Evolutionary conservation across 2,888 invertebrate genomes (phyloP), one percentile per base, ranked within the genome.

Genomic region (Invenusta paracnida): DNA sequence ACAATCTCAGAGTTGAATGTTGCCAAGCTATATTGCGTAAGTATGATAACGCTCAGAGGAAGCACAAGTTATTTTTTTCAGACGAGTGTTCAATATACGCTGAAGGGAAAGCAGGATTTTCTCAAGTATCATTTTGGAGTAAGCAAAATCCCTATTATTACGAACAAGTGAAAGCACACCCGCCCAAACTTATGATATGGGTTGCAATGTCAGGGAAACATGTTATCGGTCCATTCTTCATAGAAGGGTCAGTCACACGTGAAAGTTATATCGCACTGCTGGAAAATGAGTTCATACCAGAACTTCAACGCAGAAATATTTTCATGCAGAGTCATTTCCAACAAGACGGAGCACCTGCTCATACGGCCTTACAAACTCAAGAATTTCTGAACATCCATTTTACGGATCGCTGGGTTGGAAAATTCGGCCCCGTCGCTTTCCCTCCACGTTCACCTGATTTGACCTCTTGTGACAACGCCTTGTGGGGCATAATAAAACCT

Each of bases 31-130:
- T 79, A 28, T 79, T 79, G n/a, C 25, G 28, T 23, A 79, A 79
- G 81, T 79, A 79, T 79, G 81, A 79, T 28, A 79, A 79, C 28
- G 28, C 25, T 28, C 25, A 23, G 25, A 79, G 81, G 81, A 23
- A 28, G 25, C 81, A 79, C 81, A 79, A 79, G 81, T 28, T 28
- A 28, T 79, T 79, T 28, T 11, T 79, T 28, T 79, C 81, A 28
- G 81, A 79, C 28, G 81, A 79, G 25, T 79, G 81, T 79, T 23
- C 81, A 28, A 79, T 79, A 28, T 79, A 79, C 28, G 81, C 81
- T 25, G 81, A 79, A 79, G 81, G 81, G 48, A 48, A 48, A 48
- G 48, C 48, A 5, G 48, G 48, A 48, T 48, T 48, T 48, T 48
- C 17, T 48, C 11, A 48, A 48, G 17, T 48, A 48, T 48, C 48